Conservation (phyloP, 2,797 vertebrate species). For the Dromococcyx pavoninus region DNA sequence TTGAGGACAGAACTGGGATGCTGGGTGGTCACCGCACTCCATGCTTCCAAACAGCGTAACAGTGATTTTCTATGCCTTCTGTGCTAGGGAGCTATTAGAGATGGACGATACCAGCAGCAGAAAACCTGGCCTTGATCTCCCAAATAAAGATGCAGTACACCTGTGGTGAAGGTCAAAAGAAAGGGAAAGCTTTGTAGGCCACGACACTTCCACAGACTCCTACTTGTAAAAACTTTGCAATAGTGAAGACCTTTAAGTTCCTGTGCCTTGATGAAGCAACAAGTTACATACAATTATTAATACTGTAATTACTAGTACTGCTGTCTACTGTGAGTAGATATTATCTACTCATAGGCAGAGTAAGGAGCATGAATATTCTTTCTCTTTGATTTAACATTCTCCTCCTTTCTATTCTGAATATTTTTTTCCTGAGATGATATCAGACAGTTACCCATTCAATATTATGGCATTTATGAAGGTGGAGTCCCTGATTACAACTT, state of each 20-base stretch:
- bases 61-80: not conserved
- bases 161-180: not conserved
- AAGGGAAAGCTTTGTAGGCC: not conserved
- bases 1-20: not conserved
- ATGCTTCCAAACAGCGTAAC: not conserved
- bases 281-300: not conserved
- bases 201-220: not conserved
- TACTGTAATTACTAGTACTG: not conserved
- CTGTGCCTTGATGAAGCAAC: not conserved
- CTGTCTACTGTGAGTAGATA: not conserved
- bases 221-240: not conserved
- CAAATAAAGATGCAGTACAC: not conserved
- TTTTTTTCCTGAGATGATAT: not conserved
- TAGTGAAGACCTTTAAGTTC: not conserved
- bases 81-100: not conserved
- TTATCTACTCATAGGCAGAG: not conserved
- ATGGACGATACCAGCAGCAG: not conserved
- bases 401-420: not conserved
- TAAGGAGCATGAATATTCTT: not conserved
- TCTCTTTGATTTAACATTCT: not conserved
- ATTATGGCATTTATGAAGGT: not conserved
- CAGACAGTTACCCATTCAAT: not conserved
- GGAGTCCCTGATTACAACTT: not conserved
- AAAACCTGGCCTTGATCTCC: not conserved
- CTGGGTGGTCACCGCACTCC: not conserved